Conservation (phyloP, 1,140 invertebrate species). For the Zaprionus kolodkinae region DNA sequence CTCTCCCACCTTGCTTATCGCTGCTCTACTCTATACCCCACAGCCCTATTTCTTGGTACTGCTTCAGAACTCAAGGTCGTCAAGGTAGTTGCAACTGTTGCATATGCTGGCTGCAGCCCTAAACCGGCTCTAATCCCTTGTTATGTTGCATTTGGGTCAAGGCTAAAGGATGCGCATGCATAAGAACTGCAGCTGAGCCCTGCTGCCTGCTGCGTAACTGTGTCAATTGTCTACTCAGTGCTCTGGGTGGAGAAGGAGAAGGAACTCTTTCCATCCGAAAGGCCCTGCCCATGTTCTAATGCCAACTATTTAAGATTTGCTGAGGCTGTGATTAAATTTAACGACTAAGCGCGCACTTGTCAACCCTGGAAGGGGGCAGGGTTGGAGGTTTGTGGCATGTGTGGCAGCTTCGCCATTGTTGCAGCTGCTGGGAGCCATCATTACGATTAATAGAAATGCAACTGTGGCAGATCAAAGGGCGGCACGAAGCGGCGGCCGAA, state of each 20-base stretch:
- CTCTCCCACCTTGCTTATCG: neutral
- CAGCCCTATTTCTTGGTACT: no score
- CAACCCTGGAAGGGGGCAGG: neutral
- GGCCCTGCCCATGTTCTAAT: neutral
- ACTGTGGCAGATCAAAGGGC: constrained; percentile 68
- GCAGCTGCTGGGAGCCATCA: constrained; percentile 61
- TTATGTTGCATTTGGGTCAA: constrained; percentile 68
- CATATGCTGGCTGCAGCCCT: constrained; percentile 33
- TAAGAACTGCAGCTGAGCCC: constrained; percentile 33
- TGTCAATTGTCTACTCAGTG: constrained; percentile 42
- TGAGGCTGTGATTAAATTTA: constrained; percentile 55
- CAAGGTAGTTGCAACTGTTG: constrained; percentile 27
- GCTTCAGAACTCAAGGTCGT: constrained; percentile 61
- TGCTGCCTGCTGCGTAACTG: neutral
- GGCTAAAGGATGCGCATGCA: constrained; percentile 39
- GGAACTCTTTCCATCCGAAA: no score
- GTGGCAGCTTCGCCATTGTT: constrained; percentile 34
- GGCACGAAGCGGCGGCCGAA: constrained; percentile 21
- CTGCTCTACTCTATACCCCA: neutral
- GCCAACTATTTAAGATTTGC: neutral
- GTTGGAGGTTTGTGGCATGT: neutral
- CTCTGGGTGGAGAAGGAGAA: no score
- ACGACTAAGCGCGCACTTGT: constrained; percentile 20
- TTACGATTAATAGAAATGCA: constrained; percentile 79
- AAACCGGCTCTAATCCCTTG: constrained; percentile 36